phyloP scores from a whole-genome alignment of 2,113 vertebrate genomes.

The Marmota monax region DNA sequence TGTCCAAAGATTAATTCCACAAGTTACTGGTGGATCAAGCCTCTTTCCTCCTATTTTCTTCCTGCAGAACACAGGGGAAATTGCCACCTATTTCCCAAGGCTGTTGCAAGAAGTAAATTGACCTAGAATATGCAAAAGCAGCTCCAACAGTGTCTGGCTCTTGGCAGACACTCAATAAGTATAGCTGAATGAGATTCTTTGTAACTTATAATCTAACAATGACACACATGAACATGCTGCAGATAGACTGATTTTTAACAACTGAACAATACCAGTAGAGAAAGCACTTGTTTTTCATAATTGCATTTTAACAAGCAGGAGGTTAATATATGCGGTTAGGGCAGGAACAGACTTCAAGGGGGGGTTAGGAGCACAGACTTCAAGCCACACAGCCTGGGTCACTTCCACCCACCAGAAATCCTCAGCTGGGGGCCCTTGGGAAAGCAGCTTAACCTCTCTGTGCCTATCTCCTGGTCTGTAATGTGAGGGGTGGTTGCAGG shows the following conservation, averaged over 20 bases:
- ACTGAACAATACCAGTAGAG: neutral
- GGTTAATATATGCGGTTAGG: neutral
- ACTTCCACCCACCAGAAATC: neutral
- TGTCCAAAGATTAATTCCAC: neutral
- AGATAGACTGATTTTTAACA: conserved; percentile 39
- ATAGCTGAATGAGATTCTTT: conserved; percentile 70
- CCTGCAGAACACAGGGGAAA: conserved; percentile 34
- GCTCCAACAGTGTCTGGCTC: conserved; percentile 61
- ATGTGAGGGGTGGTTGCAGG: neutral
- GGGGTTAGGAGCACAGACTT: neutral
- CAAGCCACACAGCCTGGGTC: neutral
- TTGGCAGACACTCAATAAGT: conserved; percentile 70
- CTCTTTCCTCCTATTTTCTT: conserved; percentile 21
- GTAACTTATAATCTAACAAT: conserved; percentile 65
- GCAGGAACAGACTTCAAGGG: neutral
- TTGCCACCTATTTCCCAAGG: conserved; percentile 65
- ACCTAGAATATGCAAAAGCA: conserved; percentile 73
- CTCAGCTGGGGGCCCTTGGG: neutral
- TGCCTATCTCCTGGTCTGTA: neutral
- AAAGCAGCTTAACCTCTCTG: neutral
- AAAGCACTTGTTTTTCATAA: neutral
- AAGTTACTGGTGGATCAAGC: neutral
- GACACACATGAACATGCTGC: neutral
- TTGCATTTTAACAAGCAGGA: neutral
- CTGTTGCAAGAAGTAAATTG: conserved; percentile 72